Percentiles rank a stretch among this genome's conserved stretches.
phyloP scores from a whole-genome alignment of 2,888 invertebrate genomes.

The Leptopilina syphax region DNA sequence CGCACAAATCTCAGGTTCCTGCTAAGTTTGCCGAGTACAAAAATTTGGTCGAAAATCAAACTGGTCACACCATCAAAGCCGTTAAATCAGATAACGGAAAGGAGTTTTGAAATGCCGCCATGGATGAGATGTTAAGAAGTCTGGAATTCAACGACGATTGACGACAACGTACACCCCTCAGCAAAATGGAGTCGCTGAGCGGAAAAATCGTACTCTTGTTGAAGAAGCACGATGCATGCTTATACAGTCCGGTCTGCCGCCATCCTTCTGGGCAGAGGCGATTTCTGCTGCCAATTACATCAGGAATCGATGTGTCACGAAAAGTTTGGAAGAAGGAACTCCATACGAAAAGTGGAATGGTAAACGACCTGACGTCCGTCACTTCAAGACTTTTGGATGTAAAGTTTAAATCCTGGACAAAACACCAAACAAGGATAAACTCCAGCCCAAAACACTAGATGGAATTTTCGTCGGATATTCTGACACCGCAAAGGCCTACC shows the following conservation, averaged over 20 bases:
- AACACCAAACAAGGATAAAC: constrained; percentile 45
- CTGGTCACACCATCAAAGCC: constrained; percentile 46
- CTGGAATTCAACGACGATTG: constrained; percentile 55
- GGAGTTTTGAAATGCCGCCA: constrained; percentile 43
- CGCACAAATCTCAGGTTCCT: constrained; percentile 45
- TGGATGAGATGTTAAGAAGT: constrained; percentile 31
- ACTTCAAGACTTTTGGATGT: no score
- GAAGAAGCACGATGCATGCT: constrained; percentile 29
- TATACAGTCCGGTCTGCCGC: no score
- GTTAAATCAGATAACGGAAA: constrained; percentile 49
- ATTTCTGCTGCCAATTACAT: no score
- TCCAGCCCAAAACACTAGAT: no score
- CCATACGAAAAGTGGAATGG: no score
- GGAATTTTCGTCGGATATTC: no score
- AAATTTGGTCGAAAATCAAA: constrained; percentile 47
- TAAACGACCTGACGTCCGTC: no score
- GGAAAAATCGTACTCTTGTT: constrained; percentile 40
- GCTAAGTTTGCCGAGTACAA: constrained; percentile 47
- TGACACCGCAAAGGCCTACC: no score
- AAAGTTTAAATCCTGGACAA: constrained; percentile 48
- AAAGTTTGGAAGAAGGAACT: no score
- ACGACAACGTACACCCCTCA: constrained; percentile 61
- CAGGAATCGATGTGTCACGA: no score
- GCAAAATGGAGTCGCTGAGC: constrained; percentile 65
- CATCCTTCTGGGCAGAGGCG: no score